phyloP scores from a whole-genome alignment of 2,888 invertebrate species.

The Exocentrus adspersus region DNA sequence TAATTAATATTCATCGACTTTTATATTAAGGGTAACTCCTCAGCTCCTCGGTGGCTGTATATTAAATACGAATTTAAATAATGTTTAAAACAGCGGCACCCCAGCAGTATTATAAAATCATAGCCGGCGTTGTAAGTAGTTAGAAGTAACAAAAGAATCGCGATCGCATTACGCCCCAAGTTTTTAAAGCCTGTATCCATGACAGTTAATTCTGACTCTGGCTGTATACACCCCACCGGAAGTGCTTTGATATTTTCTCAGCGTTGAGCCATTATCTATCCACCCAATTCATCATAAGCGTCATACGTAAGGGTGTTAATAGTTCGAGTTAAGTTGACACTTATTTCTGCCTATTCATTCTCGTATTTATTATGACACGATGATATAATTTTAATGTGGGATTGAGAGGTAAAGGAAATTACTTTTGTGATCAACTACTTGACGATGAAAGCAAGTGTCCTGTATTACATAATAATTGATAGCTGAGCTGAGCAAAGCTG shows the following conservation, averaged over 20 bases:
- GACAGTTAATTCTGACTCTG: constrained; percentile 59
- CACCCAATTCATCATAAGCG: constrained; percentile 62
- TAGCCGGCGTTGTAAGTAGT: constrained; percentile 56
- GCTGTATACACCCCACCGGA: constrained; percentile 55
- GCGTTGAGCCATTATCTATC: constrained; percentile 60
- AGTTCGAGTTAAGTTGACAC: constrained; percentile 45
- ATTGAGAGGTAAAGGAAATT: constrained; percentile 4
- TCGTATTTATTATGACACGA: constrained; percentile 7
- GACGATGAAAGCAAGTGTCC: not conserved
- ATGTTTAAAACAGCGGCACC: constrained; percentile 54
- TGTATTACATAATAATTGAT: too few species aligned
- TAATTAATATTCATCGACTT: constrained; percentile 58
- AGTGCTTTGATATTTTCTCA: constrained; percentile 59
- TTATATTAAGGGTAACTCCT: constrained; percentile 44
- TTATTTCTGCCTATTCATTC: constrained; percentile 38
- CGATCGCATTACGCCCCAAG: constrained; percentile 56
- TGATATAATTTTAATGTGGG: constrained; percentile 1
- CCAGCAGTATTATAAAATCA: constrained; percentile 55
- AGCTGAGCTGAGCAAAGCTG: too few species aligned
- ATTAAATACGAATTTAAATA: constrained; percentile 62
- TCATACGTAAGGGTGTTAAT: constrained; percentile 60
- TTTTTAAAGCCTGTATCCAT: constrained; percentile 61
- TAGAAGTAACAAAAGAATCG: constrained; percentile 53
- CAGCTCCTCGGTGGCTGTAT: constrained; percentile 49
- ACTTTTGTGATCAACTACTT: too few species aligned